These are phyloP conservation scores for Epinephelus coioides DNA, from an alignment of 2,797 vertebrate genomes.

Conservation along the genomic window DNA sequence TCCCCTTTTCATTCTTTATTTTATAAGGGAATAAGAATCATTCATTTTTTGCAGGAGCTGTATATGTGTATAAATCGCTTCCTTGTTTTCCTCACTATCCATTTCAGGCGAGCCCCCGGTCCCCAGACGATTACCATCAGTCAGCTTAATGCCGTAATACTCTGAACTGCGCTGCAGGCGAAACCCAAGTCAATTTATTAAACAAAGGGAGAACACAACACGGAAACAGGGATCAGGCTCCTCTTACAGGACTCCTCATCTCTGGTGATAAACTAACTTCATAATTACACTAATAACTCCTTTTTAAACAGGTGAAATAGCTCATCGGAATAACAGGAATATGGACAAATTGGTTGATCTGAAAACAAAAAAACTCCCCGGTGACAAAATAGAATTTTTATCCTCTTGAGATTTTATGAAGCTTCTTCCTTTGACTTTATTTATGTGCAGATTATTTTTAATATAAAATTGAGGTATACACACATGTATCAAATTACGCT, in stretches of 20 bases:
- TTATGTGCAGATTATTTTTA: background rate
- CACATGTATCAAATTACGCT: background rate
- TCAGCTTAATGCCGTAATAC: constrained; percentile 75
- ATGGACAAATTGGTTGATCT: background rate
- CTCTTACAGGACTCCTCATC: constrained; percentile 62
- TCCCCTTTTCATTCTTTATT: no score
- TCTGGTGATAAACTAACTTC: constrained; percentile 63
- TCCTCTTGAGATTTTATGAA: background rate
- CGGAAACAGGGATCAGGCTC: constrained; percentile 73
- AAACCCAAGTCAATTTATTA: constrained; percentile 79
- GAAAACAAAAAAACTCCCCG: background rate
- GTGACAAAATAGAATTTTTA: background rate
- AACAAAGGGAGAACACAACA: constrained; percentile 69
- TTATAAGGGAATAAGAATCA: background rate
- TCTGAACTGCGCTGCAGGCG: constrained; percentile 71
- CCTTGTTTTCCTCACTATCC: constrained; percentile 69
- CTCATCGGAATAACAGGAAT: background rate
- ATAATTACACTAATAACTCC: constrained; percentile 49
- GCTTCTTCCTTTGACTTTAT: background rate
- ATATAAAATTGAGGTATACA: background rate
- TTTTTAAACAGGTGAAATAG: background rate
- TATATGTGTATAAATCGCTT: constrained; percentile 52
- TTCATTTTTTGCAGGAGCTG: background rate
- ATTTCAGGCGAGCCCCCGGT: constrained; percentile 58
- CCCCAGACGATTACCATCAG: constrained; percentile 71